Conservation (phyloP, 2,888 invertebrate genomes). For the Rutpela maculata region DNA sequence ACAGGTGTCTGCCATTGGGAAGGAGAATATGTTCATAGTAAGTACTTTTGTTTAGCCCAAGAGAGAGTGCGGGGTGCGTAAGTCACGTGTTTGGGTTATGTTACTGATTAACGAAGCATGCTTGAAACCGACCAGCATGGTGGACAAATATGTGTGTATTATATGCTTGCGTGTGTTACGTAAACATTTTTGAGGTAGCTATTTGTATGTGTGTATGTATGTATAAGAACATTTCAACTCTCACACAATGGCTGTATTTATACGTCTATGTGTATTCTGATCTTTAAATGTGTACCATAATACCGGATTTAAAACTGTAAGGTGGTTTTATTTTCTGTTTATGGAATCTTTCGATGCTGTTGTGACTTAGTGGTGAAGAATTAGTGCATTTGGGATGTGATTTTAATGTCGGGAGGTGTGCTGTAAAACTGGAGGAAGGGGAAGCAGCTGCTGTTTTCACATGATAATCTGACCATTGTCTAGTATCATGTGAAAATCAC, state of each 20-base stretch:
- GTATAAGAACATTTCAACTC: too few relatives aligned
- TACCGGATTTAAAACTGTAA: not conserved
- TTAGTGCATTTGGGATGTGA: not conserved
- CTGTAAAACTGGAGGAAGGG: not conserved
- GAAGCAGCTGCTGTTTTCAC: not conserved
- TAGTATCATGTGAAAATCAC: too few relatives aligned
- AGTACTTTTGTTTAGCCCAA: constrained; percentile 3
- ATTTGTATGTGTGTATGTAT: not conserved
- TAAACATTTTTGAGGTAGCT: not conserved
- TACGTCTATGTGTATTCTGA: not conserved
- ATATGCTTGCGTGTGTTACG: not conserved
- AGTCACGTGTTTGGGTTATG: not conserved
- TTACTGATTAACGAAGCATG: not conserved
- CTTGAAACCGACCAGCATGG: not conserved
- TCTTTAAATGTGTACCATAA: not conserved
- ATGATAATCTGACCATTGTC: too few relatives aligned
- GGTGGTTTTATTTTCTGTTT: not conserved
- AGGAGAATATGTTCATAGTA: constrained; percentile 1
- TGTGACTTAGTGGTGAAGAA: not conserved
- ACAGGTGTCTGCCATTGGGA: not conserved
- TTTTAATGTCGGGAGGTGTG: not conserved
- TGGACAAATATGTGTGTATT: not conserved
- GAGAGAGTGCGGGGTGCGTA: not conserved
- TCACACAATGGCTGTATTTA: not conserved
- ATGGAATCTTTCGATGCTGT: not conserved